phyloP scores from a whole-genome alignment of 2,113 vertebrate species.

The Corythaixoides concolor region DNA sequence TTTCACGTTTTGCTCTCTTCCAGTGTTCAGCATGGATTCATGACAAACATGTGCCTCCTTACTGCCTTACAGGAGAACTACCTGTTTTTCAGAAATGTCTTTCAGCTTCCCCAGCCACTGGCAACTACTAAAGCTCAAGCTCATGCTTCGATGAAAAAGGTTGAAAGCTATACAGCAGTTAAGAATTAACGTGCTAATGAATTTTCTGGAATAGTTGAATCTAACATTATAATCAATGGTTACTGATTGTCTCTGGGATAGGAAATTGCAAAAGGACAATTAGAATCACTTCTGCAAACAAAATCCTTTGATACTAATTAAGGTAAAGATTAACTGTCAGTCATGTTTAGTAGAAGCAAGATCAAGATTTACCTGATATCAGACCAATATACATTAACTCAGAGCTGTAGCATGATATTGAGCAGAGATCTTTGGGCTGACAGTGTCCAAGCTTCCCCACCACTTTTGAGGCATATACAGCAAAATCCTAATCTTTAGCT shows the following conservation, averaged over 20 bases:
- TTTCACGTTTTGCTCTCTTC: background rate
- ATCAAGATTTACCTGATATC: background rate
- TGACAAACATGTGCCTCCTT: background rate
- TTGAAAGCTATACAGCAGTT: background rate
- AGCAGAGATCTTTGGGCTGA: background rate
- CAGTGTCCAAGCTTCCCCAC: background rate
- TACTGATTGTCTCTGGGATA: slow-evolving; percentile 9
- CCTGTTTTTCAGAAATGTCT: too few relatives aligned
- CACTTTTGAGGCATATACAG: background rate
- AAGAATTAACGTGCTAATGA: slow-evolving; percentile 39
- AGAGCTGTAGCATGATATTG: background rate
- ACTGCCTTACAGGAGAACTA: too few relatives aligned
- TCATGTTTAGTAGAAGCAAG: slow-evolving; percentile 24
- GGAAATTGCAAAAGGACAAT: slow-evolving; percentile 31
- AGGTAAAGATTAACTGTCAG: slow-evolving; percentile 45
- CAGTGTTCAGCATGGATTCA: background rate
- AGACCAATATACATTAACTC: background rate
- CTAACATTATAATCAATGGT: slow-evolving; percentile 35
- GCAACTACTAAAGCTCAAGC: background rate
- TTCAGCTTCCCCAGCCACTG: background rate
- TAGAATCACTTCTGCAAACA: slow-evolving; percentile 47
- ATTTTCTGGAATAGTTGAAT: slow-evolving; percentile 52
- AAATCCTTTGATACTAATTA: slow-evolving; percentile 56
- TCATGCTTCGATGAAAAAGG: background rate
- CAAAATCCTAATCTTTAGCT: background rate